Percentiles rank a stretch among this genome's conserved stretches.
These are phyloP conservation scores for Acropternis orthonyx DNA, from an alignment of 2,797 vertebrate species.

Conservation along the genomic window DNA sequence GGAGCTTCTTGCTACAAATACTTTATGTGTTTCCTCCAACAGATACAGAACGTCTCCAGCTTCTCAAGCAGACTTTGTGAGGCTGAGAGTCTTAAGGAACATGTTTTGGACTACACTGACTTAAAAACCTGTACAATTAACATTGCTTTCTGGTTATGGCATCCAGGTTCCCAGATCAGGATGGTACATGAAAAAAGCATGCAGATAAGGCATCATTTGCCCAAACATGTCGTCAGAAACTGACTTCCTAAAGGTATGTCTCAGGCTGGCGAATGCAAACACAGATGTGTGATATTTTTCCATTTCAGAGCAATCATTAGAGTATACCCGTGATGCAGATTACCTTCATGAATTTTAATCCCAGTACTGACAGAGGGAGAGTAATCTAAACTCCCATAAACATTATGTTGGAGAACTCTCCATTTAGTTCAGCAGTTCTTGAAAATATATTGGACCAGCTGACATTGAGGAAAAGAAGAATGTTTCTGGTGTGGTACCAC, in stretches of 20 bases:
- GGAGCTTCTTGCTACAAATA: neutral
- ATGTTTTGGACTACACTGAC: neutral
- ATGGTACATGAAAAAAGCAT: neutral
- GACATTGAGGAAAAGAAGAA: neutral
- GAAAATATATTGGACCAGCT: neutral
- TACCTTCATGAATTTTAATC: neutral
- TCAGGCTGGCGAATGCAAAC: neutral
- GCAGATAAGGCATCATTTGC: conserved; percentile 9
- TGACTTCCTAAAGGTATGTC: neutral
- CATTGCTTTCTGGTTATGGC: conserved; percentile 37
- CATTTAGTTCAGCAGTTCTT: neutral
- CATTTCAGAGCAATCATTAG: neutral
- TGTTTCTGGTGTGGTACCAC: neutral
- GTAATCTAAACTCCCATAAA: neutral
- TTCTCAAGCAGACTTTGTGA: neutral
- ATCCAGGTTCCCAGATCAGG: neutral
- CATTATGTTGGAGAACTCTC: neutral
- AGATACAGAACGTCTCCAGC: rapidly evolving
- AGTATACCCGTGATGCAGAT: neutral
- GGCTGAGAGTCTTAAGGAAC: neutral
- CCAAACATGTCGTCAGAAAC: conserved; percentile 11
- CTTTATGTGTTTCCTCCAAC: neutral
- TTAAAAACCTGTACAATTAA: neutral
- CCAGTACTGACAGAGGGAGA: neutral
- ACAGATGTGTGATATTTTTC: neutral